Evolutionary conservation across 2,888 invertebrate genomes (phyloP).

Genomic region (Megastigmus dorsalis): DNA sequence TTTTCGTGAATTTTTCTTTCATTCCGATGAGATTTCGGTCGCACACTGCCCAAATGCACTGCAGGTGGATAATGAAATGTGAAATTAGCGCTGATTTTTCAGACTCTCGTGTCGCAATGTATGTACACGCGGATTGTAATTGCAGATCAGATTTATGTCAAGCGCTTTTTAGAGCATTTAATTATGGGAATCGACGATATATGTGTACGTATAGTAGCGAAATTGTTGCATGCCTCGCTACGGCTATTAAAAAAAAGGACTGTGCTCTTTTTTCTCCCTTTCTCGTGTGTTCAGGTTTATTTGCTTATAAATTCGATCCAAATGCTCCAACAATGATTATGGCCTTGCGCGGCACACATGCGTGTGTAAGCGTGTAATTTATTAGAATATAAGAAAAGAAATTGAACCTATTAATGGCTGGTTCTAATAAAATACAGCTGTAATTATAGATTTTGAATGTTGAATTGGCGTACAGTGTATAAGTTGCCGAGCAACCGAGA

Average conservation of each 20-base stretch:
- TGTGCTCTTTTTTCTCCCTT: background rate
- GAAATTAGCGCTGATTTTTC: too few species aligned
- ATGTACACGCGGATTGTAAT: conserved; percentile 25
- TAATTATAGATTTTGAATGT: conserved; percentile 32
- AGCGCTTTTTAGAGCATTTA: conserved; percentile 13
- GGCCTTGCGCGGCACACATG: too few species aligned
- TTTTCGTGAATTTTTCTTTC: too few species aligned
- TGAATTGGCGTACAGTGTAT: too few species aligned
- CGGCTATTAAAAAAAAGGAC: too few species aligned
- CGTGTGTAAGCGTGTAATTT: too few species aligned
- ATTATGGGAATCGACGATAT: conserved; percentile 26
- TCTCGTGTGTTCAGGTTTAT: background rate
- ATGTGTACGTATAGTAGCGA: too few species aligned
- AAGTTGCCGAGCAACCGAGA: too few species aligned
- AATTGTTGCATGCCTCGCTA: conserved; percentile 13
- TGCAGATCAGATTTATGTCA: conserved; percentile 20
- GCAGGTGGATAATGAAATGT: too few species aligned
- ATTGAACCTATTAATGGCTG: conserved; percentile 9
- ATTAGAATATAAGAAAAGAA: too few species aligned
- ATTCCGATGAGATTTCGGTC: too few species aligned
- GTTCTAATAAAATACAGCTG: background rate
- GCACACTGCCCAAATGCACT: too few species aligned
- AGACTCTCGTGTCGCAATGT: conserved; percentile 5
- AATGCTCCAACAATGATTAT: conserved; percentile 29
- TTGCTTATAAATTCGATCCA: conserved; percentile 29